These are phyloP conservation scores for Ferdinandea cuprea DNA, from an alignment of 2,888 invertebrate genomes.

Conservation along the genomic window DNA sequence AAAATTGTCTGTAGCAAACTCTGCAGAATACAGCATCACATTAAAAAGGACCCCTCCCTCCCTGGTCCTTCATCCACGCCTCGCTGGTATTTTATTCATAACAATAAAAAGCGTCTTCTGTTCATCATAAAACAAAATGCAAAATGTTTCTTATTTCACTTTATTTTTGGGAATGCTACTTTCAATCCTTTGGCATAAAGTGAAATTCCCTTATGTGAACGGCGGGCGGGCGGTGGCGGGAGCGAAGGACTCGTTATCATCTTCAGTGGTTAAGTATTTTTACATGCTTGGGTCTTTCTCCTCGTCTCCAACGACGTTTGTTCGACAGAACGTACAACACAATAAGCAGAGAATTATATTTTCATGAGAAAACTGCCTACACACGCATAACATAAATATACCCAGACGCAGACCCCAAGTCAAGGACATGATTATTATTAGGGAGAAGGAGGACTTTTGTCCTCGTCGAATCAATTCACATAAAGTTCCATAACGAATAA, in stretches of 20 bases:
- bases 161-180: not conserved
- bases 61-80: not conserved
- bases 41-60: slow-evolving; percentile 7
- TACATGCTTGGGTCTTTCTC: not conserved
- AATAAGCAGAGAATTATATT: slow-evolving; percentile 38
- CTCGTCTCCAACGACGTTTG: not conserved
- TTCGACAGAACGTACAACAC: no score
- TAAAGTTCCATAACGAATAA: slow-evolving; percentile 56
- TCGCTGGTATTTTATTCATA: not conserved
- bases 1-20: not conserved
- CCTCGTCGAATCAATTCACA: slow-evolving; percentile 64
- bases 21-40: slow-evolving; percentile 28
- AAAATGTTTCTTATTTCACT: slow-evolving; percentile 7
- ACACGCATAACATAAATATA: not conserved
- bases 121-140: slow-evolving; percentile 37
- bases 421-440: not conserved
- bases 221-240: no score
- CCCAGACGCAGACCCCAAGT: not conserved
- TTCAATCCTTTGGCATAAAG: not conserved
- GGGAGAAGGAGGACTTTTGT: not conserved
- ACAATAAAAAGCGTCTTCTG: slow-evolving; percentile 34
- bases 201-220: not conserved
- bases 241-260: not conserved
- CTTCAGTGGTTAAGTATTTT: not conserved
- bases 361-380: not conserved